Base-by-base conservation (phyloP, 2,113 vertebrate species). In the Nyctibius bracteatus region DNA sequence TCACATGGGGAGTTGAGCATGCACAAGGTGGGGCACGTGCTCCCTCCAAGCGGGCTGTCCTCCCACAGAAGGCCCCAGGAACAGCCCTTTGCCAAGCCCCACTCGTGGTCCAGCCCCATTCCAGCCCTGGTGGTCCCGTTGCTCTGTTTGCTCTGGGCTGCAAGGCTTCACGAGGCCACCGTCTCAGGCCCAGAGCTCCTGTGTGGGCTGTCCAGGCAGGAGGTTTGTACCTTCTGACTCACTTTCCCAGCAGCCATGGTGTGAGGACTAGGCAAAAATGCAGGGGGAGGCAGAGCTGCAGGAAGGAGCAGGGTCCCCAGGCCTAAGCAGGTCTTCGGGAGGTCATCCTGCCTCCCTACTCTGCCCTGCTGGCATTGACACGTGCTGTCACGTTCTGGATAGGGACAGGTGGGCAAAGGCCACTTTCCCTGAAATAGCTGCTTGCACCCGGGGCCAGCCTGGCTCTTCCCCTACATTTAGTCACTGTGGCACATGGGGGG, bases 391-490 rank as follows among this genome's bases (percentile, higher is more conserved):
- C 23, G 11, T 91, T 65, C 75, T 57, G 77, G 72, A 61, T 16
- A 21, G 37, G 59, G 58, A 59, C 65, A 6, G 31, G 43, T 17
- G 79, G 79, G 82, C 92, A 90, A 94, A 87, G 86, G 82, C 78
- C 86, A 37, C 30, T 51, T 44, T 74, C 77, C 86, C 81, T 51
- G 81, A 96, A 94, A 86, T 75, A 83, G 81, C 67, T 27, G 59
- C 81, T 49, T 52, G 73, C 37, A 59, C 73, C 54, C 35, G 25
- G 62, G 27, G 37, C 78, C 77, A n/a, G 44, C 59, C 55, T 30
- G 84, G 81, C 94, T 63, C 87, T 93, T 91, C 58, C 70, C 54
- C 92, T 63, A 67, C 81, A 33, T 92, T 72, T 19, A 18, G 35
- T 44, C 21, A 14, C 63, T 20, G 81, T 37, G 15, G 68, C 55